Evolutionary conservation across 2,113 vertebrate species (phyloP), one percentile per base, ranked within the genome.

Genomic region (Lasiurus borealis): DNA sequence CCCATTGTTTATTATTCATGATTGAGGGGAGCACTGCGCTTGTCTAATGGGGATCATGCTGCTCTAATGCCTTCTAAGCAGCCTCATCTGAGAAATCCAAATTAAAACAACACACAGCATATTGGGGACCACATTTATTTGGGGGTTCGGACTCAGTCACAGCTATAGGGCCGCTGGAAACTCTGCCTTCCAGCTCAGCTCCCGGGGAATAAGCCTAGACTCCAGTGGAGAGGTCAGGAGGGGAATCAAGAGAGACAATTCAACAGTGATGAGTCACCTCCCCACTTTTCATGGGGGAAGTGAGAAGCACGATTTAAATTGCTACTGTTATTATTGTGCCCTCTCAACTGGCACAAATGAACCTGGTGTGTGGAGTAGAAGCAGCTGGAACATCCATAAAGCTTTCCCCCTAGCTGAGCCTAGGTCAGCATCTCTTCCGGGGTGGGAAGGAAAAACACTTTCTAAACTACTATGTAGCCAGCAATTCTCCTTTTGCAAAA

Each of bases 301-400:
- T 23, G 54, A 97, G 72, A 96, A 95, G 93, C 94, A 96, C 7
- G 44, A 96, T 96, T 95, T 97, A 97, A 97, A 97, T 97, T 96
- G 96, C 95, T 94, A 78, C 92, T 95, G 90, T 95, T 97, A 97
- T 96, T 97, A 96, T 88, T 92, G 85, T 95, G 93, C 87, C 95
- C 96, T 97, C 96, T 97, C 97, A 82, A 23, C 81, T 85, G 92
- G 97, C 90, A 97, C 93, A 96, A 97, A 97, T 97, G 92, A 97
- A 87, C 87, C 95, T 94, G 34, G 80, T 77, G 64, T 93, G 36
- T 27, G 40, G 85, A 94, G 2, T 29, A 92, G 93, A 97, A 95
- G 85, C 92, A 92, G 94, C 87, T 94, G 90, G 94, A 96, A 95
- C 95, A 93, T 94, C 92, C 52, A 96, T 94, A 95, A 97, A 90